Evolutionary conservation across 2,113 vertebrate species (phyloP), one percentile per base, ranked within the genome.

Genomic region (Hippocampus mohnikei): DNA sequence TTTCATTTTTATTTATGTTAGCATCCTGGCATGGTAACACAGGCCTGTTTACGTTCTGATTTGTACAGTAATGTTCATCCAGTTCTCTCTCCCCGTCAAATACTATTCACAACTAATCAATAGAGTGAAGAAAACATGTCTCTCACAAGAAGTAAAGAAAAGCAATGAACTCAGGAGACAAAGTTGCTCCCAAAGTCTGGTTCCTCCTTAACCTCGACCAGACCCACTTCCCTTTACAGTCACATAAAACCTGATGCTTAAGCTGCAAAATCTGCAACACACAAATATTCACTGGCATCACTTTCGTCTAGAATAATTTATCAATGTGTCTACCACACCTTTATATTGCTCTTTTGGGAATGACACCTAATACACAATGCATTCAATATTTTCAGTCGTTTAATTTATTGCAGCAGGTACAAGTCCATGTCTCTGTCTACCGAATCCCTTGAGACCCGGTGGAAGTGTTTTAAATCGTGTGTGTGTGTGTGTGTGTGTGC

Each of bases 371-470:
- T 80, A 85, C 79, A 73, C 67, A 25, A 80, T 84, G 72, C 67
- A 79, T 83, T 82, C 72, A 82, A 81, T 76, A 70, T 78, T 83
- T 79, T 84, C 79, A 84, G 82, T 75, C 85, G 50, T 80, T 80
- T 85, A 77, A 85, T 87, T 83, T 83, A 82, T 85, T 71, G 55
- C 48, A 23, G 40, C 8, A 33, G 67, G 72, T 72, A 73, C 67
- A 60, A 56, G 66, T 67, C 75, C 50, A 50, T 77, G 13, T 78
- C 62, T 77, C 65, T 60, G 60, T 81, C 63, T 60, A 11, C 53
- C 60, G 75, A 71, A 79, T 81, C 71, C 71, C 70, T 69, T 42
- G 37, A 68, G 70, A 69, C 42, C 27, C 64, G 37, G 50, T 58
- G 42, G 52, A 58, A 71, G 61, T 55, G 67, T 61, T 27, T 48